A percentile compares a stretch with the other conserved stretches of the same genome.
phyloP scores from a whole-genome alignment of 2,797 vertebrate species.

The Spheniscus humboldti region DNA sequence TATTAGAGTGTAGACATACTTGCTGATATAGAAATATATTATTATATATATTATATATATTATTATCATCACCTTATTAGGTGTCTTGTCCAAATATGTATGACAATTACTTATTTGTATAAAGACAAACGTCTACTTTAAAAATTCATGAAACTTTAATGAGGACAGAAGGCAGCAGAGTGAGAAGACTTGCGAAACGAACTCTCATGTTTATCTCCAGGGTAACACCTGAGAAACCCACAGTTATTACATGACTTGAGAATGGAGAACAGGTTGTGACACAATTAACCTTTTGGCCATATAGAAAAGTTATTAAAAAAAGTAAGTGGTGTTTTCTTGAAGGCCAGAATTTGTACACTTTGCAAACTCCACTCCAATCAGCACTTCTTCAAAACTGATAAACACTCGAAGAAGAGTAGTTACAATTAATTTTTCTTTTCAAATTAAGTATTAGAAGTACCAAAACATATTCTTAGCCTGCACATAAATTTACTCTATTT shows the following conservation, averaged over 20 bases:
- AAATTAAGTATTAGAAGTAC: not conserved
- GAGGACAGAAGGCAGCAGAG: not conserved
- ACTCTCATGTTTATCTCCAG: not conserved
- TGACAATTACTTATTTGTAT: not conserved
- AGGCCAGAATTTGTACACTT: not conserved
- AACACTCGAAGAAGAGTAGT: not conserved
- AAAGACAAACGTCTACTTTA: not conserved
- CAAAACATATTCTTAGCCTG: not conserved
- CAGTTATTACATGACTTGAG: not conserved
- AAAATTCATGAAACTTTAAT: constrained; percentile 6
- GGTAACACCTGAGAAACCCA: not conserved
- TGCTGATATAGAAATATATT: not conserved
- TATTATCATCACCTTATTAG: not conserved
- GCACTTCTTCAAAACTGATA: not conserved
- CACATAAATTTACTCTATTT: not conserved
- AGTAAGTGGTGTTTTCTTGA: not conserved
- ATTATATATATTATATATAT: not conserved
- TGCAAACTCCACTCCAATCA: not conserved
- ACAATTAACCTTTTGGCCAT: not conserved
- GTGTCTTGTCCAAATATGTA: constrained; percentile 15
- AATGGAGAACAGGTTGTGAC: not conserved
- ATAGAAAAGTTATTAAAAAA: not conserved
- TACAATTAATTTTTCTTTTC: not conserved
- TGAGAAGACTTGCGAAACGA: not conserved
- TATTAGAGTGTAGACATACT: not conserved